phyloP scores from a whole-genome alignment of 2,888 invertebrate species.

The Gryllus longicercus region DNA sequence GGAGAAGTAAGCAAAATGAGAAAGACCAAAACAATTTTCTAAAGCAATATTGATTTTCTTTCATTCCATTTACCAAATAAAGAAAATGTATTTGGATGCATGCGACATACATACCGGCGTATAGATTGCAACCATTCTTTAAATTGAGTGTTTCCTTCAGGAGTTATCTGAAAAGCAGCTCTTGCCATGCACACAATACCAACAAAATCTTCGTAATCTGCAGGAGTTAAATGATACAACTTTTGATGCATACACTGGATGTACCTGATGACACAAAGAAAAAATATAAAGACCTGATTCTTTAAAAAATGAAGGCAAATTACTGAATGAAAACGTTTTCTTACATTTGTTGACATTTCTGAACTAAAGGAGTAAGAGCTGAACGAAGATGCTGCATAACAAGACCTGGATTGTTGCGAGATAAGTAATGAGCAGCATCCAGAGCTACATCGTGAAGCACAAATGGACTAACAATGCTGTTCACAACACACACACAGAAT shows the following conservation, averaged over 20 bases:
- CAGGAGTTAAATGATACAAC: conserved; percentile 84
- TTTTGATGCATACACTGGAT: conserved; percentile 97
- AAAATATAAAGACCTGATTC: background rate
- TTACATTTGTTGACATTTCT: conserved; percentile 96
- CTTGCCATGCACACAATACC: conserved; percentile 88
- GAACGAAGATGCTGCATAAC: conserved; percentile 87
- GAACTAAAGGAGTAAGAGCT: conserved; percentile 85
- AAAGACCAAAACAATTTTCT: conserved; percentile 21
- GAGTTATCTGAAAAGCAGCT: conserved; percentile 90
- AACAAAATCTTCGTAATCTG: conserved; percentile 94
- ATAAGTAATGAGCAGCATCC: conserved; percentile 89
- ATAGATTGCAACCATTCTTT: conserved; percentile 94
- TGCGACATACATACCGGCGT: conserved; percentile 63
- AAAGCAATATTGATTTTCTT: background rate
- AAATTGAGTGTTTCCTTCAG: conserved; percentile 91
- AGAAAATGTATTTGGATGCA: background rate
- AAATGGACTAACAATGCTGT: conserved; percentile 94
- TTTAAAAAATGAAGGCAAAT: conserved; percentile 18
- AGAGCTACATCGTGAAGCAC: conserved; percentile 92
- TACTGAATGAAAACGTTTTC: conserved; percentile 43
- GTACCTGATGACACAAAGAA: conserved; percentile 61
- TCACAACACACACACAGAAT: conserved; percentile 93
- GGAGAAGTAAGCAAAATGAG: conserved; percentile 35
- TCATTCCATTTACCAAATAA: background rate
- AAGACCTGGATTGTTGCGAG: conserved; percentile 77